Percentiles rank a stretch among this genome's conserved stretches.
These are phyloP conservation scores for Propithecus coquereli DNA, from an alignment of 2,113 vertebrate species.

Conservation along the genomic window DNA sequence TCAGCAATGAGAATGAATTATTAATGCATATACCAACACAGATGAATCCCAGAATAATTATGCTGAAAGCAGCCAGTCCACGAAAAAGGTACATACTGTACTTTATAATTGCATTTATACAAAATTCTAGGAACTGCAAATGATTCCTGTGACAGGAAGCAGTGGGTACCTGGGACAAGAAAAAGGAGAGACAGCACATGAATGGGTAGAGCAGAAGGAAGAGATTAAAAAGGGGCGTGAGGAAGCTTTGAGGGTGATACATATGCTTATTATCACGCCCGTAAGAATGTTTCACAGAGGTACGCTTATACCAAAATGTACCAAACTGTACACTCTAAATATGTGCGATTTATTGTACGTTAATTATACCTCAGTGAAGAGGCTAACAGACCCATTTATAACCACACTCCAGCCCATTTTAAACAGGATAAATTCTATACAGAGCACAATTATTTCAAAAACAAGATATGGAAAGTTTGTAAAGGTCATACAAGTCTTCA, in stretches of 20 bases:
- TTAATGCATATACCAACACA: background rate
- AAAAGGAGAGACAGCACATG: background rate
- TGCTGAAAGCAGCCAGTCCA: background rate
- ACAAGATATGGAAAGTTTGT: background rate
- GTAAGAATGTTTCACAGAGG: background rate
- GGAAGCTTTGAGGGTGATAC: background rate
- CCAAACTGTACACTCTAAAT: background rate
- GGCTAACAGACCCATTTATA: background rate
- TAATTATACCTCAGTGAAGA: background rate
- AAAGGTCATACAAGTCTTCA: background rate
- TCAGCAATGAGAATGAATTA: background rate
- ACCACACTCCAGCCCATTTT: background rate
- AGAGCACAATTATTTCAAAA: background rate
- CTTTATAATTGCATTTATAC: background rate
- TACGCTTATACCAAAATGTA: background rate
- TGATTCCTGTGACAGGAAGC: background rate
- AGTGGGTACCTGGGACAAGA: background rate
- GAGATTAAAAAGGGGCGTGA: background rate
- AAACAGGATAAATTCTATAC: background rate
- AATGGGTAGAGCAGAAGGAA: background rate
- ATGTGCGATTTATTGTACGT: background rate
- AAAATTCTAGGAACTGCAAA: background rate
- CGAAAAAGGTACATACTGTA: background rate
- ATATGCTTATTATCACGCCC: background rate
- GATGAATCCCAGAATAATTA: background rate